Percentiles rank a stretch among this genome's conserved stretches.
Evolutionary conservation across 2,113 vertebrate genomes (phyloP).

Genomic region (Danionella cerebrum): DNA sequence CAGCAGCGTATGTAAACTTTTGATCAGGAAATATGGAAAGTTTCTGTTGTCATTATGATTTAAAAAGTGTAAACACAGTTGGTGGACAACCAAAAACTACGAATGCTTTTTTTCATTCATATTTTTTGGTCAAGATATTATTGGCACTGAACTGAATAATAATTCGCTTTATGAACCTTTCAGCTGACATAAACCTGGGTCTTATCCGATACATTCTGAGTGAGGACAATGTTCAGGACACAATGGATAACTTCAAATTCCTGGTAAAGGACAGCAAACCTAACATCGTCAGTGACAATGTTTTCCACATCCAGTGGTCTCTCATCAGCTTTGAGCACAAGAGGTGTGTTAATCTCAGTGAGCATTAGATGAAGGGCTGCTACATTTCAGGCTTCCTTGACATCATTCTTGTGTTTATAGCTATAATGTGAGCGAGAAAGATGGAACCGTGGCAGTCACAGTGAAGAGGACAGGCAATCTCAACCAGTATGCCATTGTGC

Average conservation of each 20-base stretch:
- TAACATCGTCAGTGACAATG: conserved; percentile 78
- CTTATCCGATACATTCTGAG: conserved; percentile 80
- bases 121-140: too few relatives aligned
- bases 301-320: conserved; percentile 96
- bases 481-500: conserved; percentile 88
- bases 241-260: conserved; percentile 86
- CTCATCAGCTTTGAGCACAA: conserved; percentile 82
- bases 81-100: too few relatives aligned
- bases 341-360: conserved; percentile 61
- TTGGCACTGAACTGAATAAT: too few relatives aligned
- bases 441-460: conserved; percentile 71
- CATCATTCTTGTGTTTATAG: conserved; percentile 52
- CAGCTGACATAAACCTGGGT: conserved; percentile 90
- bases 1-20: too few relatives aligned
- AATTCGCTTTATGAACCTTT: neutral
- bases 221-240: conserved; percentile 71
- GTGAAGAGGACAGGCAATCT: conserved; percentile 84
- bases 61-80: too few relatives aligned
- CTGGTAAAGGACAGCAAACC: conserved; percentile 91
- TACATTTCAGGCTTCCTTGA: neutral
- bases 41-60: too few relatives aligned
- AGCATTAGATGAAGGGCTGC: neutral
- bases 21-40: too few relatives aligned
- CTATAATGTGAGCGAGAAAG: conserved; percentile 83
- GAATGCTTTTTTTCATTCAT: too few relatives aligned